These are phyloP conservation scores for Hyperopisus bebe DNA, from an alignment of 2,113 vertebrate genomes.

Conservation along the genomic window DNA sequence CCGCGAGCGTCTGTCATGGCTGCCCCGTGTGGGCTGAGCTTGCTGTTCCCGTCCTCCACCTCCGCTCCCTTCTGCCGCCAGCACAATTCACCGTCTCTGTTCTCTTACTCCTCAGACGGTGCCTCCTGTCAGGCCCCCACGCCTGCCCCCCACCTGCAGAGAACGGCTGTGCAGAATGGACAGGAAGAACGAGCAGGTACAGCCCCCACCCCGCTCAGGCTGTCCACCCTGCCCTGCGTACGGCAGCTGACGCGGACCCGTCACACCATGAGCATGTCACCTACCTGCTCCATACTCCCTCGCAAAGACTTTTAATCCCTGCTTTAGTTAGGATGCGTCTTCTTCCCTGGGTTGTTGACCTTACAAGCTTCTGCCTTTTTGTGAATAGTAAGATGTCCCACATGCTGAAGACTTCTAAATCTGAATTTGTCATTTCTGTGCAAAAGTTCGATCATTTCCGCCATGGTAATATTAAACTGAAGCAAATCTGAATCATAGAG, in stretches of 20 bases:
- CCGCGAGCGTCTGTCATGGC: background rate
- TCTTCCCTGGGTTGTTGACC: conserved; percentile 20
- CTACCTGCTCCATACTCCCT: background rate
- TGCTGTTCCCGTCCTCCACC: background rate
- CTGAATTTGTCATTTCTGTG: background rate
- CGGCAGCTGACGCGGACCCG: background rate
- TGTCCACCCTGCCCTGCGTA: background rate
- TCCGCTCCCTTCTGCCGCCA: background rate
- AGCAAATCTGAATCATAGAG: background rate
- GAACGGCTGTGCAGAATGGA: conserved; percentile 8
- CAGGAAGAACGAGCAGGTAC: conserved; percentile 14
- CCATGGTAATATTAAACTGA: background rate
- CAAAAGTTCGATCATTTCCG: background rate
- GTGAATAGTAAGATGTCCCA: background rate
- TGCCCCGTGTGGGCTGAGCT: background rate
- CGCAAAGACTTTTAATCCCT: background rate
- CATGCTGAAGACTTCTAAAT: background rate
- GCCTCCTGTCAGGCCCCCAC: background rate
- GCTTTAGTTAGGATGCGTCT: background rate
- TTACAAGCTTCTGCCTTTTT: conserved; percentile 13
- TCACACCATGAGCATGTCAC: background rate
- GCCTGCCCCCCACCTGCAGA: background rate
- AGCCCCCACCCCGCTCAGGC: background rate
- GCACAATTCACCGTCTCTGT: background rate
- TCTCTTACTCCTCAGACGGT: background rate